These are phyloP conservation scores for Dasyornis broadbenti DNA, from an alignment of 2,113 vertebrate genomes.

Conservation along the genomic window DNA sequence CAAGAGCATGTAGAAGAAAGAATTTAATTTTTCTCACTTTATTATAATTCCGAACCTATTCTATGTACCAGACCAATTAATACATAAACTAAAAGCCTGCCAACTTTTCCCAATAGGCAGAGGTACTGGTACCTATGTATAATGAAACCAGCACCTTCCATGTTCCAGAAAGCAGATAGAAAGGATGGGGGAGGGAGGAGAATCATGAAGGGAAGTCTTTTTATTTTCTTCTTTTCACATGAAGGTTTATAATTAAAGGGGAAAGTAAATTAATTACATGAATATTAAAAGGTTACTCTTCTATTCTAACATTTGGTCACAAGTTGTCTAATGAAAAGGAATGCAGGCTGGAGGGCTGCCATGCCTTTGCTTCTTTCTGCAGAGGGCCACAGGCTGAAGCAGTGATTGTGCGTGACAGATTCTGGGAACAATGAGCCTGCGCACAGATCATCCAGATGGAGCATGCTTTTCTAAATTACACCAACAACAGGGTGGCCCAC, in stretches of 20 bases:
- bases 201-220: slow-evolving; percentile 43
- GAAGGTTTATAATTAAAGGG: slow-evolving; percentile 70
- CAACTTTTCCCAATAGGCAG: background rate
- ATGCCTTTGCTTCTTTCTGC: slow-evolving; percentile 73
- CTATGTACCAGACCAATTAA: background rate
- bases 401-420: slow-evolving; percentile 76
- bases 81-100: background rate
- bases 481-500: slow-evolving; percentile 74
- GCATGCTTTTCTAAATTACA: slow-evolving; percentile 75
- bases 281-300: slow-evolving; percentile 83
- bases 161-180: slow-evolving; percentile 37
- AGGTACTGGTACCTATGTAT: background rate
- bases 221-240: slow-evolving; percentile 26
- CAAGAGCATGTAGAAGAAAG: background rate
- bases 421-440: slow-evolving; percentile 69
- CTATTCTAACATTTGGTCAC: slow-evolving; percentile 79
- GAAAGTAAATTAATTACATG: slow-evolving; percentile 79
- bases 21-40: background rate
- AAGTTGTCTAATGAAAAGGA: slow-evolving; percentile 81
- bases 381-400: slow-evolving; percentile 72
- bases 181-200: slow-evolving; percentile 22
- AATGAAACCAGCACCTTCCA: slow-evolving; percentile 21
- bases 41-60: background rate
- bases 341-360: slow-evolving; percentile 74
- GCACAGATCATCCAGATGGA: slow-evolving; percentile 75